Evolutionary conservation across 2,797 vertebrate genomes (phyloP).

Genomic region (Chelidonichthys spinosus): DNA sequence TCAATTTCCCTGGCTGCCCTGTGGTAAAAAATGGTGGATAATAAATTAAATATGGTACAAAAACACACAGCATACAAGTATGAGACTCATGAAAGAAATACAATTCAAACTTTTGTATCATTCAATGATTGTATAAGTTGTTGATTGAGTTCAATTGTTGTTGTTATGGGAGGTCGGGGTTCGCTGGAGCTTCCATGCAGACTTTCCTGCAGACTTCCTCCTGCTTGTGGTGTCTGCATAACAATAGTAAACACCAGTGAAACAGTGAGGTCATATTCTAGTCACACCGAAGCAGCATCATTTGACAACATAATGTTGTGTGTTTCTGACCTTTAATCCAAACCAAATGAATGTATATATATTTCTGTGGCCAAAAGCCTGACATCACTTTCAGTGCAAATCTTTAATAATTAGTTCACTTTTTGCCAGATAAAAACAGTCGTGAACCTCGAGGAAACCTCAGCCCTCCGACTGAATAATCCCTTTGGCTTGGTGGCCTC

Average conservation of each 20-base stretch:
- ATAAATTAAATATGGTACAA: background rate
- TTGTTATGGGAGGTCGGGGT: background rate
- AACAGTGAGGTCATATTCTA: slow-evolving; percentile 15
- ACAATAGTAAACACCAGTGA: slow-evolving; percentile 27
- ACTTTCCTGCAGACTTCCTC: background rate
- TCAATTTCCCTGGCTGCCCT: background rate
- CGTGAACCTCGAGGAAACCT: too few species aligned
- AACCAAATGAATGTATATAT: too few species aligned
- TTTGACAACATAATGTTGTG: background rate
- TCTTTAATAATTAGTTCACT: too few species aligned
- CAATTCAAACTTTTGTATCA: background rate
- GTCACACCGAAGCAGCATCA: background rate
- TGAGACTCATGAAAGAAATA: background rate
- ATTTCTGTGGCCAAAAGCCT: too few species aligned
- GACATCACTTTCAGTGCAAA: too few species aligned
- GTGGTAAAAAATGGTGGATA: background rate
- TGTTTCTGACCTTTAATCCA: too few species aligned
- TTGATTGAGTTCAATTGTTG: slow-evolving; percentile 1
- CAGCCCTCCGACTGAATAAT: too few species aligned
- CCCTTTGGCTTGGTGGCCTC: too few species aligned
- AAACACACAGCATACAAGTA: background rate
- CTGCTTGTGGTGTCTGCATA: background rate
- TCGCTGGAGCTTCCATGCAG: background rate
- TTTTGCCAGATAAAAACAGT: too few species aligned
- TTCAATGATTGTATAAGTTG: background rate